Evolutionary conservation across 2,113 vertebrate genomes (phyloP).

Genomic region (Aspiorhynchus laticeps): DNA sequence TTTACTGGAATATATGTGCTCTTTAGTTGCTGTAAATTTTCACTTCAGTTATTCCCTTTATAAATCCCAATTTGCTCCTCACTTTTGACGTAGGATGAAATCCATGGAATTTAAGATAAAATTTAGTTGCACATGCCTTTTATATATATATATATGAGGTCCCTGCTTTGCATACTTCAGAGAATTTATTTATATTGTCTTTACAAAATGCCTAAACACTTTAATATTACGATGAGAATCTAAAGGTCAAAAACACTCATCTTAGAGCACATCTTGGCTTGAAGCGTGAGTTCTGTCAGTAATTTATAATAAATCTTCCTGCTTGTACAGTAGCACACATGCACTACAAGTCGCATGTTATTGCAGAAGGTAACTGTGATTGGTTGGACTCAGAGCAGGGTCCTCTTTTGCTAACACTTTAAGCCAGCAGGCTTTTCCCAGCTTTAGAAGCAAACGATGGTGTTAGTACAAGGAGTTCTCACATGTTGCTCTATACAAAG

Average conservation of each 20-base stretch:
- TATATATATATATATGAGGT: no score
- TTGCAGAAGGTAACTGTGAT: conserved; percentile 18
- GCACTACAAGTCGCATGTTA: conserved; percentile 36
- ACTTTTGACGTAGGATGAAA: neutral
- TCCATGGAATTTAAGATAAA: neutral
- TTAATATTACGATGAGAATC: neutral
- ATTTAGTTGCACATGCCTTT: neutral
- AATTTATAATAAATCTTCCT: conserved; percentile 45
- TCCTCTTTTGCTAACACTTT: conserved; percentile 52
- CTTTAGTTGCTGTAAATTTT: neutral
- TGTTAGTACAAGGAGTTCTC: conserved; percentile 50
- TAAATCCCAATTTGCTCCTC: neutral
- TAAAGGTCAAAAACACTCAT: neutral
- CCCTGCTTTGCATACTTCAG: no score
- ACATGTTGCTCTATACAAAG: conserved; percentile 9
- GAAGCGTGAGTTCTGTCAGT: neutral
- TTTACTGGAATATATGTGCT: neutral
- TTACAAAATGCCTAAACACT: no score
- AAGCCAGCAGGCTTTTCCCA: conserved; percentile 51
- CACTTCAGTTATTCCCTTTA: neutral
- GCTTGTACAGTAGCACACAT: conserved; percentile 11
- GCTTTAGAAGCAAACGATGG: conserved; percentile 49
- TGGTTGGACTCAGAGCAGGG: conserved; percentile 28
- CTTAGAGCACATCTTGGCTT: neutral
- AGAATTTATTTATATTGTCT: neutral